phyloP scores from a whole-genome alignment of 2,113 vertebrate species.

The Lasiurus cinereus region DNA sequence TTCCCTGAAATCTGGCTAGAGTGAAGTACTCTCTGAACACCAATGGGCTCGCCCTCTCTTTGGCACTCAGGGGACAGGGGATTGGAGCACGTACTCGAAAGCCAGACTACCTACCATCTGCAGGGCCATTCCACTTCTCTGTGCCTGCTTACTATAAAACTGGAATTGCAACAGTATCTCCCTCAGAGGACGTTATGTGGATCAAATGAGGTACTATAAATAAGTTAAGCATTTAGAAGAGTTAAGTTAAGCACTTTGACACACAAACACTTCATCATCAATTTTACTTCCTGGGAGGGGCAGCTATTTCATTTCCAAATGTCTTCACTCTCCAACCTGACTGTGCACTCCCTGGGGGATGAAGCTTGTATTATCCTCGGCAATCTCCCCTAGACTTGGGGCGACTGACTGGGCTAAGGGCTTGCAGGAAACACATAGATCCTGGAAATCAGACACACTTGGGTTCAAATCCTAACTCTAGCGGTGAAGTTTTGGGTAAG shows the following conservation, averaged over 20 bases:
- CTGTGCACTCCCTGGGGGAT: rapidly evolving
- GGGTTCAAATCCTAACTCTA: background rate
- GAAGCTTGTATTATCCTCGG: background rate
- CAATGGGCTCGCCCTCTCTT: background rate
- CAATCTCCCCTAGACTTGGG: background rate
- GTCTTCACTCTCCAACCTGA: background rate
- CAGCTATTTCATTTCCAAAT: background rate
- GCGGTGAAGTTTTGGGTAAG: background rate
- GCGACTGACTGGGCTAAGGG: background rate
- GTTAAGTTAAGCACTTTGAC: background rate
- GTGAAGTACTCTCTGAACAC: background rate
- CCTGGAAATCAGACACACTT: background rate
- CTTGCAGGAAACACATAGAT: background rate
- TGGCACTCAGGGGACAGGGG: background rate
- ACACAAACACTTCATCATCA: background rate
- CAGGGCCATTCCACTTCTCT: background rate
- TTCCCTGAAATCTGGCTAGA: background rate
- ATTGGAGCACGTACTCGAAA: background rate
- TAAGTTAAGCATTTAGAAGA: background rate
- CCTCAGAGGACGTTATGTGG: background rate
- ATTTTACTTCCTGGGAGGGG: background rate
- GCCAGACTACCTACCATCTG: background rate
- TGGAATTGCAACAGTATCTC: background rate
- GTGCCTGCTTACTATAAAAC: background rate
- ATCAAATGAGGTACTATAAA: background rate